Percentiles rank a stretch among this genome's conserved stretches.
phyloP scores from a whole-genome alignment of 2,113 vertebrate species.

The Indri indri region DNA sequence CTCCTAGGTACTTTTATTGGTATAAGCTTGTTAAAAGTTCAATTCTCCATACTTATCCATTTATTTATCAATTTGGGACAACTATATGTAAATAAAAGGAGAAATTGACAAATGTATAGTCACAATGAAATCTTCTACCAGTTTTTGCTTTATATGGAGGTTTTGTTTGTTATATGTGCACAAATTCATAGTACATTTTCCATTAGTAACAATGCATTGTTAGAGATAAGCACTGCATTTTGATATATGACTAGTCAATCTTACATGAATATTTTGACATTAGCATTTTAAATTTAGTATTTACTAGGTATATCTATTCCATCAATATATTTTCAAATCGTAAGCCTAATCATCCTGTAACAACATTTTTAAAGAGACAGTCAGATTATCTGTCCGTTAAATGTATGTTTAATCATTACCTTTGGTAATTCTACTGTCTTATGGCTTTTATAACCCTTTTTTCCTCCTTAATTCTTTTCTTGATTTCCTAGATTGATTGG shows the following conservation, averaged over 20 bases:
- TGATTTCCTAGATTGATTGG: no score
- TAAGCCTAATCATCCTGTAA: neutral
- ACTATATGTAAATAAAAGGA: neutral
- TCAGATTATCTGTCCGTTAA: conserved; percentile 6
- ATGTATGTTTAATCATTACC: neutral
- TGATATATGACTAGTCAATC: neutral
- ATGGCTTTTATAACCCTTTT: neutral
- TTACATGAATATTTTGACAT: neutral
- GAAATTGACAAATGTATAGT: neutral
- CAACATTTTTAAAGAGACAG: neutral
- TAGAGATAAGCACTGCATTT: neutral
- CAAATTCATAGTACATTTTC: neutral
- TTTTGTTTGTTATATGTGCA: neutral
- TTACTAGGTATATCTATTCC: neutral
- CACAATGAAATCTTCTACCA: neutral
- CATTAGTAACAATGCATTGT: neutral
- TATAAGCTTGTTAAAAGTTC: conserved; percentile 4
- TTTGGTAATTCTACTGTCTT: neutral
- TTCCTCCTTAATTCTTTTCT: neutral
- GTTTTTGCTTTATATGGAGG: neutral
- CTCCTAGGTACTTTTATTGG: neutral
- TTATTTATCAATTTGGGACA: conserved; percentile 2
- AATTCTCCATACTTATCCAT: neutral
- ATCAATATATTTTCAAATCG: conserved; percentile 8
- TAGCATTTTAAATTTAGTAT: neutral